These are phyloP conservation scores for Troides helena DNA, from an alignment of 2,888 invertebrate species.

Conservation along the genomic window DNA sequence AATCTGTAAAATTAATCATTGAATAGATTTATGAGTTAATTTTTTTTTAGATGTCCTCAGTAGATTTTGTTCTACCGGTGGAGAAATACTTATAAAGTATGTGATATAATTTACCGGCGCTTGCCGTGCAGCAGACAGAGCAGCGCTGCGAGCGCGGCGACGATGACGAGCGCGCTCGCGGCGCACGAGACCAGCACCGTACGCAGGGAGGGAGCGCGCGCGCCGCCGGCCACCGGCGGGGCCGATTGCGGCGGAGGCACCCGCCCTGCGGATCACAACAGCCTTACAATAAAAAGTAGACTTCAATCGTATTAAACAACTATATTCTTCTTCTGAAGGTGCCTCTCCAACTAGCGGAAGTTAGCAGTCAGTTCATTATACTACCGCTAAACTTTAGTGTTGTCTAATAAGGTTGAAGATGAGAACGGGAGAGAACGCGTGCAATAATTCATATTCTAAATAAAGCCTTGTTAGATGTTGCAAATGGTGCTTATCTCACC, in stretches of 20 bases:
- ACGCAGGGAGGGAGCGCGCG: slow-evolving; percentile 53
- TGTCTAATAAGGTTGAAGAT: no score
- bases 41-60: no score
- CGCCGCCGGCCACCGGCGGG: slow-evolving; percentile 59
- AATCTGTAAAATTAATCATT: slow-evolving; percentile 49
- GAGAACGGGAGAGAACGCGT: no score
- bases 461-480: no score
- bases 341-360: no score
- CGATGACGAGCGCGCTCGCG: slow-evolving; percentile 63
- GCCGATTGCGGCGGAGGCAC: slow-evolving; percentile 64
- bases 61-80: no score
- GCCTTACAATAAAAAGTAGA: neutral
- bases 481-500: slow-evolving; percentile 42
- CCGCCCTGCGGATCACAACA: slow-evolving; percentile 50
- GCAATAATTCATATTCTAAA: no score
- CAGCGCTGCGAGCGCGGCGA: slow-evolving; percentile 63
- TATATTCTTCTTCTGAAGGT: no score
- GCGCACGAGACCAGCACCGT: slow-evolving; percentile 66
- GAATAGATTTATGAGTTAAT: no score
- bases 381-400: no score
- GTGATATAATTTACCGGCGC: slow-evolving; percentile 49
- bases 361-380: no score
- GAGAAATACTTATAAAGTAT: no score
- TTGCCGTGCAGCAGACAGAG: slow-evolving; percentile 67
- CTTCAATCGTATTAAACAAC: neutral